These are phyloP conservation scores for Ameiurus melas DNA, from an alignment of 2,113 vertebrate species.

Conservation along the genomic window DNA sequence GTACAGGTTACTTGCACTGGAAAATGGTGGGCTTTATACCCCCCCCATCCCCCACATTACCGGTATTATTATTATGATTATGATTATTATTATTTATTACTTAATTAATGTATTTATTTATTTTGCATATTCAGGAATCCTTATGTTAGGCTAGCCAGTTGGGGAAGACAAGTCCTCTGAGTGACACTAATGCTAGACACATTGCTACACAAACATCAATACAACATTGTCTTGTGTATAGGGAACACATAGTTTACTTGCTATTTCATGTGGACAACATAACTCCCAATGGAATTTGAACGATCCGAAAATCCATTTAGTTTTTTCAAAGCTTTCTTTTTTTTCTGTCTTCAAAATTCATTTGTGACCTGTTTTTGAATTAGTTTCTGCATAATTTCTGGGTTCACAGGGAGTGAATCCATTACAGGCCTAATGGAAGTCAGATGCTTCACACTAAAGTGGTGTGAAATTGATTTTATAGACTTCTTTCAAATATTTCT, in stretches of 20 bases:
- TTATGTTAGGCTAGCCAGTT: slow-evolving; percentile 14
- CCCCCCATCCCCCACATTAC: not conserved
- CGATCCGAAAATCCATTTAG: not conserved
- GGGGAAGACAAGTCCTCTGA: slow-evolving; percentile 55
- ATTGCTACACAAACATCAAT: slow-evolving; percentile 55
- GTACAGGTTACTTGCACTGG: not conserved
- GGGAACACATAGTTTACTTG: slow-evolving; percentile 30
- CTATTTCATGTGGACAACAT: slow-evolving; percentile 21
- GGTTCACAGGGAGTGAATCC: not conserved
- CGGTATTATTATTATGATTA: not conserved
- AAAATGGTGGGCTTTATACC: not conserved
- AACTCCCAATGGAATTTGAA: not conserved
- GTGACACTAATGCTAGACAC: slow-evolving; percentile 48
- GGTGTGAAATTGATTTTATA: slow-evolving; percentile 37
- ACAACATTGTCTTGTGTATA: slow-evolving; percentile 40
- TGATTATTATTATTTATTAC: not conserved
- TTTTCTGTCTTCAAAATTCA: not conserved
- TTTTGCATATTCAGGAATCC: slow-evolving; percentile 30
- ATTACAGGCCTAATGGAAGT: slow-evolving; percentile 30
- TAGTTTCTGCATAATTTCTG: not conserved
- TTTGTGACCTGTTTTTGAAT: slow-evolving; percentile 24
- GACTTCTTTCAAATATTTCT: slow-evolving; percentile 17
- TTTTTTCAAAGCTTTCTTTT: not conserved
- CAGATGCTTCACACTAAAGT: slow-evolving; percentile 8
- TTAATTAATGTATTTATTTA: not conserved